phyloP scores from a whole-genome alignment of 1,140 invertebrate genomes.

The Cryptotermes secundus region DNA sequence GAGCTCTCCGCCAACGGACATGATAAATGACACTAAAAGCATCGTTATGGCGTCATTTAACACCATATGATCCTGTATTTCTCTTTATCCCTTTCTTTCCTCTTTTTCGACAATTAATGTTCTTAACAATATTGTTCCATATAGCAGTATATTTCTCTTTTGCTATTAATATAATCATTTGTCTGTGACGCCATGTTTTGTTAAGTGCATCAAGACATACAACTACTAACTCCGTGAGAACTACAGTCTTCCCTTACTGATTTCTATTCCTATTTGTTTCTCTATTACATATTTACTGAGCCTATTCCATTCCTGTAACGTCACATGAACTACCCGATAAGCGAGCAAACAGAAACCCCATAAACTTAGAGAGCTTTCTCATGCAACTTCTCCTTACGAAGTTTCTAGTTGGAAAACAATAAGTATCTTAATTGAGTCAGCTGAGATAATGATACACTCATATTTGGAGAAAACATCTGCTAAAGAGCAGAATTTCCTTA shows the following conservation, averaged over 20 bases:
- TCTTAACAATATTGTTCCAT: too few relatives aligned
- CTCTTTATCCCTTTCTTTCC: too few relatives aligned
- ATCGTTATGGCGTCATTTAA: neutral
- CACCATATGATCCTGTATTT: neutral
- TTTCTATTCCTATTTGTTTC: neutral
- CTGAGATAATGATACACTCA: neutral
- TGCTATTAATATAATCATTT: neutral
- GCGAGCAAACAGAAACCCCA: neutral
- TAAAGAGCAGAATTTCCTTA: too few relatives aligned
- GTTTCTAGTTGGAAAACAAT: neutral
- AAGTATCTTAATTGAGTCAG: neutral
- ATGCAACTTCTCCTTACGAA: neutral
- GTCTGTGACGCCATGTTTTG: neutral
- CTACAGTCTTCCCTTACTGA: too few relatives aligned
- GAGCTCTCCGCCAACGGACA: neutral
- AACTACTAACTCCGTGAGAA: too few relatives aligned
- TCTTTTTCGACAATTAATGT: too few relatives aligned
- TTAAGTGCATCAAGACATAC: neutral
- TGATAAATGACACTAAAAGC: neutral
- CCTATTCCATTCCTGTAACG: neutral
- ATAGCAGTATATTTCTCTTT: too few relatives aligned
- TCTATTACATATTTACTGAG: neutral
- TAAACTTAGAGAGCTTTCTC: neutral
- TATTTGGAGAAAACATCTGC: neutral
- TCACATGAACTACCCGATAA: neutral